Evolutionary conservation across 2,797 vertebrate species (phyloP).

Genomic region (Scleropages formosus): DNA sequence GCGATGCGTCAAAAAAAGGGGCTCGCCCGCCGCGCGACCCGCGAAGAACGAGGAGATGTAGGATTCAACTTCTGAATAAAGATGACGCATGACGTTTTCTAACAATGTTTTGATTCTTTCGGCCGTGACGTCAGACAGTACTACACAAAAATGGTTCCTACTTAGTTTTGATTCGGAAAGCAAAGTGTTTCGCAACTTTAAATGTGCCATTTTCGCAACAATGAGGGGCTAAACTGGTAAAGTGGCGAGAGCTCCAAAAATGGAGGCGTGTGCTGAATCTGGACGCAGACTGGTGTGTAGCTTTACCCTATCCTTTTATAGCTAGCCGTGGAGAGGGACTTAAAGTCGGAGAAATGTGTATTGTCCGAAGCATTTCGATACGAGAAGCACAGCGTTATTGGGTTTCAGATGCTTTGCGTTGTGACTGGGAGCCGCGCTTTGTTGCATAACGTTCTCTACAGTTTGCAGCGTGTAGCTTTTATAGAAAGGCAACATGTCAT

Average conservation of each 20-base stretch:
- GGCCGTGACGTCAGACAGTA: conserved; percentile 82
- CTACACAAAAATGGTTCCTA: conserved; percentile 82
- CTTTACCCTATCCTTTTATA: conserved; percentile 64
- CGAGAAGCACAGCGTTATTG: conserved; percentile 30
- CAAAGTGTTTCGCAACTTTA: conserved; percentile 65
- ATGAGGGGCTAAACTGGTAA: conserved; percentile 68
- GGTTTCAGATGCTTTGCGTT: conserved; percentile 17
- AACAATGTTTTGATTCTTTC: conserved; percentile 86
- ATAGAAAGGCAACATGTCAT: conserved; percentile 28
- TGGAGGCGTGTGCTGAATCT: conserved; percentile 83
- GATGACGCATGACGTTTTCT: conserved; percentile 65
- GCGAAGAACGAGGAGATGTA: conserved; percentile 27
- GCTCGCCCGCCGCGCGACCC: conserved; percentile 4
- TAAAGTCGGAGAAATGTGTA: conserved; percentile 37
- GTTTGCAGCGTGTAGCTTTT: conserved; percentile 24
- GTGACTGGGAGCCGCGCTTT: conserved; percentile 24
- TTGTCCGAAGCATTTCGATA: conserved; percentile 36
- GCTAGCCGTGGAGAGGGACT: conserved; percentile 50
- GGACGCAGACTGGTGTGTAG: conserved; percentile 96
- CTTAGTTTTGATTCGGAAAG: conserved; percentile 83
- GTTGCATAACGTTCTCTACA: conserved; percentile 29
- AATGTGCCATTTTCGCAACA: conserved; percentile 51
- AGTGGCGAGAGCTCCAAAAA: conserved; percentile 80
- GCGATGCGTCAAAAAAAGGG: conserved; percentile 11
- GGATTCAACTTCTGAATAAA: conserved; percentile 44